Evolutionary conservation across 2,888 invertebrate genomes (phyloP), one percentile per base, ranked within the genome.

Genomic region (Camponotus fellah): DNA sequence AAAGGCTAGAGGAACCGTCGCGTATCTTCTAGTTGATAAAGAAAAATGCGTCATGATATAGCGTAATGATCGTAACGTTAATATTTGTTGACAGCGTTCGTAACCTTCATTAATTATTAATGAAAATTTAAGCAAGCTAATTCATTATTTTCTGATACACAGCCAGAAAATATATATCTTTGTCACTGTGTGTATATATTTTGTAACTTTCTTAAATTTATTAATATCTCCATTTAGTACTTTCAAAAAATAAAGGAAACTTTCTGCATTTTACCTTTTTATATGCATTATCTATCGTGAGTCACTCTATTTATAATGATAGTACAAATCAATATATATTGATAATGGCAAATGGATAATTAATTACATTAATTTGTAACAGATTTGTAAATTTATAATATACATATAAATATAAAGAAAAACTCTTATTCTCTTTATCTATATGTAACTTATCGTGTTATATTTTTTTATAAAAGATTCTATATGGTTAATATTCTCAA

Each of bases 381-480:
- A 34, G n/a, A 40, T 64, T 43, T 43, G 26, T 26, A 43, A 43
- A 8, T n/a, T 37, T n/a, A n/a, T 37, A 40, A 64, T 64, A 9
- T 5, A n/a, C 0, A 9, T 5, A n/a, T 3, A 9, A 64, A 62
- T 62, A 9, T 10, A n/a, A 34, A 62, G n/a, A 17, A 17, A 62
- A 62, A 34, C 46, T 46, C 14, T 43, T 4, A 6, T 6, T 5
- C 3, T 5, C 17, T 3, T 10, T 17, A 26, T 26, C n/a, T 12
- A 12, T 9, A 9, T 0, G 40, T 43, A 6, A 14, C 49, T 17
- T 34, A 32, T 43, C 62, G 8, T 17, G 12, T 4, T 34, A n/a
- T 37, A 2, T 9, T 37, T 64, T 64, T 64, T 64, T 37, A 64
- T 37, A n/a, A 64, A 64, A 64, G 37, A 17, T 64, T 64, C 37